Evolutionary conservation across 2,888 invertebrate species (phyloP).

Genomic region (Drosophila meridionalis): DNA sequence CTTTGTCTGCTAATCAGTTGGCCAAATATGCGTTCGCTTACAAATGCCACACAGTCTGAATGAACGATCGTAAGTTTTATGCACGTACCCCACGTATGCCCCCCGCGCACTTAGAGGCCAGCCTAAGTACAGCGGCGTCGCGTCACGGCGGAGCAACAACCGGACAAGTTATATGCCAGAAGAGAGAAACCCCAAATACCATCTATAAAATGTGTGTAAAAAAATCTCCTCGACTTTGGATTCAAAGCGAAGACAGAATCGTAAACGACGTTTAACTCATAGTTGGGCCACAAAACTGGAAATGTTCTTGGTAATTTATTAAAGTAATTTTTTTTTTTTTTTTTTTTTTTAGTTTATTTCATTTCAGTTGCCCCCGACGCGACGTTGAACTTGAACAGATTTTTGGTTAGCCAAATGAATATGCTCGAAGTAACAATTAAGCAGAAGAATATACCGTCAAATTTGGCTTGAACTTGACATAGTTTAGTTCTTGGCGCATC

Average conservation of each 20-base stretch:
- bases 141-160: conserved; percentile 51
- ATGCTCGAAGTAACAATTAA: conserved; percentile 45
- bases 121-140: conserved; percentile 27
- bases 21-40: conserved; percentile 49
- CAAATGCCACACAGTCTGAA: conserved; percentile 13
- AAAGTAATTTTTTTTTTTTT: not conserved
- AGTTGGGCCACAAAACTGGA: conserved; percentile 40
- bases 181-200: conserved; percentile 1
- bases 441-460: conserved; percentile 62
- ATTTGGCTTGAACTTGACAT: conserved; percentile 69
- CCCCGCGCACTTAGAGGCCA: conserved; percentile 30
- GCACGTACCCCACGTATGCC: conserved; percentile 5
- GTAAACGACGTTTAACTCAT: conserved; percentile 40
- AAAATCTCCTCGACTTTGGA: conserved; percentile 19
- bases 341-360: not conserved
- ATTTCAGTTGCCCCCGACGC: conserved; percentile 22
- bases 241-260: conserved; percentile 19
- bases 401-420: conserved; percentile 35
- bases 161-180: conserved; percentile 34
- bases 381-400: conserved; percentile 64
- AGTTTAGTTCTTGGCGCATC: conserved; percentile 26
- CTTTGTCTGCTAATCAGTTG: conserved; percentile 63
- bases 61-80: conserved; percentile 30
- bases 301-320: conserved; percentile 57
- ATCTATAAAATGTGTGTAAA: not conserved